Base-by-base conservation (phyloP, 92 coral and sea anemone genomes). In the Porites divaricata region DNA sequence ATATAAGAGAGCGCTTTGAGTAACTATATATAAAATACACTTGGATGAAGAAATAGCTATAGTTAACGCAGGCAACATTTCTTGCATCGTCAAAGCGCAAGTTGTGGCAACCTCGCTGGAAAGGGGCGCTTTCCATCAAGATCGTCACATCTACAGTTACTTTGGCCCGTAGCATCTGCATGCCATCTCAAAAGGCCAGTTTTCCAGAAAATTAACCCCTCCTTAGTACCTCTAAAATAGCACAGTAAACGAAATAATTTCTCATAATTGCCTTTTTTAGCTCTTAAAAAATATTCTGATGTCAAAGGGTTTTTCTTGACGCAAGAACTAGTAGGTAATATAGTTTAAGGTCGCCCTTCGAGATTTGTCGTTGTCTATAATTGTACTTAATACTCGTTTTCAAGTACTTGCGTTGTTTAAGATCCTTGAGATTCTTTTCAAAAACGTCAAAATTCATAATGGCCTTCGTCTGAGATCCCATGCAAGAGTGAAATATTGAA, bases 351-450 rank as follows among this genome's bases (percentile, higher is more conserved):
- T 56, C 56, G 17, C 56, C 19, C 16, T 54, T 19, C 67, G 25
- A 35, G 71, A 77, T 62, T 62, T 23, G 20, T 20, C 10, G 52
- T 23, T 56, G 12, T 16, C 54, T 26, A 52, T 35, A 35, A 35
- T 35, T 35, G 45, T 35, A 79, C 24, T 57, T 14, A 80, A 80
- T 69, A 68, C 76, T 20, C 6, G 1, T 53, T 56, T 54, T 56
- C 11, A 54, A 62, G 84, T 54, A 80, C 12, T 53, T 67, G 59
- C 84, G 84, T 80, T 58, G 48, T 52, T 67, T 66, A 48, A 52
- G 52, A 21, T 51, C 53, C 76, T 72, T 67, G 21, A 19, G 70
- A 9, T 25, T 17, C 81, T 21, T 50, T 59, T 54, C n/a, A 28
- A 21, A 41, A n/a, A 26, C 35, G 5, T 80, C 28, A 53, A 1